Percentiles rank a stretch among this genome's conserved stretches.
phyloP scores from a whole-genome alignment of 1,140 invertebrate genomes.

The Maconellicoccus hirsutus region DNA sequence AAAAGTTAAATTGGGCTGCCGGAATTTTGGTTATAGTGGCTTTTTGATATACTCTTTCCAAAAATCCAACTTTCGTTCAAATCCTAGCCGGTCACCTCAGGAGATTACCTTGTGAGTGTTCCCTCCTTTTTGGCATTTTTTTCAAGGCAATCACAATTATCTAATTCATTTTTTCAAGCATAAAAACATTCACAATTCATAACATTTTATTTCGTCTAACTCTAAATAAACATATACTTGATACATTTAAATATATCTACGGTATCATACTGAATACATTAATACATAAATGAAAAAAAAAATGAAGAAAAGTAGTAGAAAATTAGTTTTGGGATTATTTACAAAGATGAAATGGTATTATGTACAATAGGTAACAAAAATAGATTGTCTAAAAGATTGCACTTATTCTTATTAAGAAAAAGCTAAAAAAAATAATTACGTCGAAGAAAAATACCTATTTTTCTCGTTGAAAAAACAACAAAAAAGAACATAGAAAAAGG shows the following conservation, averaged over 20 bases:
- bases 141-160: too few species aligned
- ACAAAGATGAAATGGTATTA: not conserved
- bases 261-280: not conserved
- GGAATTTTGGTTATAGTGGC: too few species aligned
- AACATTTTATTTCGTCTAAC: not conserved
- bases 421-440: not conserved
- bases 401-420: not conserved
- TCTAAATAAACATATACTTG: conserved; percentile 1
- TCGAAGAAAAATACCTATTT: not conserved
- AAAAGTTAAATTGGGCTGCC: too few species aligned
- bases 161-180: too few species aligned
- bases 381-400: conserved; percentile 2
- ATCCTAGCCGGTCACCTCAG: too few species aligned
- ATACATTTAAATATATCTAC: not conserved
- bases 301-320: not conserved
- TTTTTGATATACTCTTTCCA: too few species aligned
- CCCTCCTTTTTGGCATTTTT: too few species aligned
- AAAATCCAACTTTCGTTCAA: too few species aligned
- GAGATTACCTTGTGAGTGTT: too few species aligned
- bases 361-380: not conserved
- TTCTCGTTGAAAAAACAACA: not conserved
- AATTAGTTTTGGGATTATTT: not conserved
- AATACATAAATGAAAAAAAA: not conserved
- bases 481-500: not conserved
- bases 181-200: too few species aligned